Base-by-base conservation (phyloP, 2,888 invertebrate species). In the Hemaris fuciformis region DNA sequence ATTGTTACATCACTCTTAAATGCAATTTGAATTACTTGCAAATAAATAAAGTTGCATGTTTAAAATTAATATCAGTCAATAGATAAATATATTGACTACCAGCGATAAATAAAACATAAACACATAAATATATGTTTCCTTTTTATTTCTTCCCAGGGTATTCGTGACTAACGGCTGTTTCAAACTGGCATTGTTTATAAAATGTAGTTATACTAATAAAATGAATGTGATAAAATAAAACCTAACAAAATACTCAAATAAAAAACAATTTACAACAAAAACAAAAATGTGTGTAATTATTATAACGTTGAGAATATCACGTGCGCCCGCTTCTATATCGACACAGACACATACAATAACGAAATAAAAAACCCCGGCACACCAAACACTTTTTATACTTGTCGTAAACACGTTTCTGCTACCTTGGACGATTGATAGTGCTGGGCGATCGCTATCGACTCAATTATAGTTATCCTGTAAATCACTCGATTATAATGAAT, bases 111-210 rank as follows among this genome's bases (percentile, higher is more conserved):
- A 25, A 20, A 53, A 31, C 18, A 53, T 7, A 27, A 53, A 27
- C 41, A 25, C 18, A 27, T 3, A 27, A 53, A 27, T 45, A 25
- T 31, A 53, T 53, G 53, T 57, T 61, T 57, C 57, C 58, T 60
- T 64, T 48, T 34, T 62, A 53, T 53, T 53, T 53, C 53, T 53
- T 53, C 53, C 53, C 53, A 53, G 53, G 53, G 53, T 53, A 53
- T 53, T 27, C 53, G 53, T 53, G 53, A 53, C 53, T 53, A 27
- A 53, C 53, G 53, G 53, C 53, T 53, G 53, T 53, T 18, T 53
- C 27, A 18, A 53, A 53, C 27, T 31, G 53, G 53, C 53, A 53
- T 27, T 53, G 53, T 53, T 31, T 53, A 53, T 18, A n/a, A 53
- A 18, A 18, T 53, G 2, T 53, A 31, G 15, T 53, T 53, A 31